phyloP scores from a whole-genome alignment of 2,113 vertebrate genomes.

The Carassius auratus region DNA sequence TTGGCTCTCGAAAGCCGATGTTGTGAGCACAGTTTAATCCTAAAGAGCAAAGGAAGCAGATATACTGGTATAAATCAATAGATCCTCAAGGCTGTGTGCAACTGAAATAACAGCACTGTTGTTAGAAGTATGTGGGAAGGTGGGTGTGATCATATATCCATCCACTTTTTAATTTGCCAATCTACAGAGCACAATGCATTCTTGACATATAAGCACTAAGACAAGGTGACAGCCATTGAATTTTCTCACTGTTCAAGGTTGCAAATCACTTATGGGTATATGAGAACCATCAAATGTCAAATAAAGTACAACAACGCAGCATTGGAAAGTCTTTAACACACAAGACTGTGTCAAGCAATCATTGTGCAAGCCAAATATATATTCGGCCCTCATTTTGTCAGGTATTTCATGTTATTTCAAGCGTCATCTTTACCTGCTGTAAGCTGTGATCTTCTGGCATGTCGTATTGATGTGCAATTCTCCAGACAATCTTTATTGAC shows the following conservation, averaged over 20 bases:
- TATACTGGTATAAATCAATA: constrained; percentile 36
- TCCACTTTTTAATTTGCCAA: constrained; percentile 26
- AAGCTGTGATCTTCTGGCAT: not conserved
- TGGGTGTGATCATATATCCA: constrained; percentile 4
- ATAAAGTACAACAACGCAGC: not conserved
- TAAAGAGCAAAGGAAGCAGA: constrained; percentile 30
- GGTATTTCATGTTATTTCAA: not conserved
- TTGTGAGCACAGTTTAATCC: constrained; percentile 23
- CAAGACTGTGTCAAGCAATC: not conserved
- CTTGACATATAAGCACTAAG: constrained; percentile 2
- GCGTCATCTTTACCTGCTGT: not conserved
- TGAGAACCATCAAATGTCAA: not conserved
- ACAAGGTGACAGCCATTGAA: constrained; percentile 6
- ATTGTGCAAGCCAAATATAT: not conserved
- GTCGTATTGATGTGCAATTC: constrained; percentile 21
- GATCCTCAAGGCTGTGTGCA: constrained; percentile 28
- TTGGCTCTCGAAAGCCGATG: not conserved
- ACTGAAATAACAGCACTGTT: constrained; percentile 6
- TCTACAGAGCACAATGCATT: not conserved
- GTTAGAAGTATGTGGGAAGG: not conserved
- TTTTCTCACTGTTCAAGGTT: constrained; percentile 3
- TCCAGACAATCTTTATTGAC: constrained; percentile 17
- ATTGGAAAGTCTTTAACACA: not conserved
- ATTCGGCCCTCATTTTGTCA: not conserved
- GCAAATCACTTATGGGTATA: constrained; percentile 2